These are phyloP conservation scores for Sarcophaga rosellei DNA, from an alignment of 2,888 invertebrate genomes.

Conservation along the genomic window DNA sequence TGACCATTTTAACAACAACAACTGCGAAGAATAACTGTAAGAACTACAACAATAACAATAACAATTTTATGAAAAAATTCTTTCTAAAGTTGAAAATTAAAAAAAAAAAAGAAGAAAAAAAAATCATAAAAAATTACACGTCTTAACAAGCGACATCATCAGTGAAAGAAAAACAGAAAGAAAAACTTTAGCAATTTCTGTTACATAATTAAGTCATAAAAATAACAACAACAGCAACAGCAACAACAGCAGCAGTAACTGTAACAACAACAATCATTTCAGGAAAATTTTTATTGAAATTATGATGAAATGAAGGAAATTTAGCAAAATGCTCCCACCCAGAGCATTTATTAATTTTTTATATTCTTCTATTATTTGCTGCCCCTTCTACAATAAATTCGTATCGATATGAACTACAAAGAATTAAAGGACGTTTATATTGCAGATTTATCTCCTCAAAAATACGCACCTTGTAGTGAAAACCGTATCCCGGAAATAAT, in stretches of 20 bases:
- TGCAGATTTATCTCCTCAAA: too few relatives aligned
- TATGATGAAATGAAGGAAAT: not conserved
- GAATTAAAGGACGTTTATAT: too few relatives aligned
- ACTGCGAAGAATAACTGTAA: constrained; percentile 12
- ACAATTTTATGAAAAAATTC: constrained; percentile 50
- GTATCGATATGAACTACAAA: too few relatives aligned
- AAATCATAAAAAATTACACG: constrained; percentile 58
- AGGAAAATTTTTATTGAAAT: not conserved
- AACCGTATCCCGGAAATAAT: too few relatives aligned
- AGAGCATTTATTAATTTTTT: too few relatives aligned
- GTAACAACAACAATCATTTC: constrained; percentile 1
- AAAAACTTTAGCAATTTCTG: constrained; percentile 78
- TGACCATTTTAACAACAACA: constrained; percentile 46
- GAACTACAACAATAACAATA: constrained; percentile 40
- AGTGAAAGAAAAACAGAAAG: not conserved
- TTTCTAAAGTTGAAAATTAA: constrained; percentile 29
- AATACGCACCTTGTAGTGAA: too few relatives aligned
- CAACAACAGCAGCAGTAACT: constrained; percentile 19
- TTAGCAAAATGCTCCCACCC: too few relatives aligned
- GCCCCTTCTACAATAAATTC: too few relatives aligned
- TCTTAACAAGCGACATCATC: constrained; percentile 70
- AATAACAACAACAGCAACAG: constrained; percentile 61
- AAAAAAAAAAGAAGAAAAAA: constrained; percentile 69
- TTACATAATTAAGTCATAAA: constrained; percentile 77
- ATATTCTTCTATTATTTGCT: too few relatives aligned